Conservation (phyloP, 1,140 invertebrate genomes). For the Macrocentrus cingulum region DNA sequence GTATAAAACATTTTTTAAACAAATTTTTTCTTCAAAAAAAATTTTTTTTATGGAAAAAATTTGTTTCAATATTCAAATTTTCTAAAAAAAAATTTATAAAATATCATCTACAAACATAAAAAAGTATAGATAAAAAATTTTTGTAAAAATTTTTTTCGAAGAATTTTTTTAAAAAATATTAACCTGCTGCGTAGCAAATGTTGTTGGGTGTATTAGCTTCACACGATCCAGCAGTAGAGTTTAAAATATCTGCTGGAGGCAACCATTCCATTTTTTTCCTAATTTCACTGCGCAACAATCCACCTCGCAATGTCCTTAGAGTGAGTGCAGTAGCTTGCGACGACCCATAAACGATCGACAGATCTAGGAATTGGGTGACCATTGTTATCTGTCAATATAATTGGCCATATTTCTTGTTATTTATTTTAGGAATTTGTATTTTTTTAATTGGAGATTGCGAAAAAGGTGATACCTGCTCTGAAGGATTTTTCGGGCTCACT, state of each 20-base stretch:
- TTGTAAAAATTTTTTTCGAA: too few species aligned
- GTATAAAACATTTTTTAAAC: too few species aligned
- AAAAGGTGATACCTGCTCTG: conserved; percentile 75
- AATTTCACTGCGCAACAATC: conserved; percentile 65
- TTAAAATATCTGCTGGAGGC: conserved; percentile 68
- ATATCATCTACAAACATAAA: not conserved
- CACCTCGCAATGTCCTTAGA: conserved; percentile 67
- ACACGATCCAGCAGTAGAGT: conserved; percentile 58
- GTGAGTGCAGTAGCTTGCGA: conserved; percentile 64
- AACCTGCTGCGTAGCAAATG: conserved; percentile 72
- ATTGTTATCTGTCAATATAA: conserved; percentile 66
- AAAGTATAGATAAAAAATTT: too few species aligned
- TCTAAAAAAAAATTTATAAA: conserved; percentile 4
- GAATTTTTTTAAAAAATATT: conserved; percentile 26
- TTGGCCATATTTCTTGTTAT: too few species aligned
- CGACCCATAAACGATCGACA: conserved; percentile 84
- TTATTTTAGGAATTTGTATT: too few species aligned
- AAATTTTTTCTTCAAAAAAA: too few species aligned
- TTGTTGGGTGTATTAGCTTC: conserved; percentile 59
- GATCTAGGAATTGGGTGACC: conserved; percentile 83
- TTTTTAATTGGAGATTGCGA: too few species aligned
- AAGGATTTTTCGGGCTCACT: conserved; percentile 61
- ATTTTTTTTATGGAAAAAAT: too few species aligned
- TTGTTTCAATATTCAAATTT: too few species aligned
- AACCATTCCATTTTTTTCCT: conserved; percentile 69